phyloP scores from a whole-genome alignment of 2,888 invertebrate genomes.

The Epistrophe grossulariae region DNA sequence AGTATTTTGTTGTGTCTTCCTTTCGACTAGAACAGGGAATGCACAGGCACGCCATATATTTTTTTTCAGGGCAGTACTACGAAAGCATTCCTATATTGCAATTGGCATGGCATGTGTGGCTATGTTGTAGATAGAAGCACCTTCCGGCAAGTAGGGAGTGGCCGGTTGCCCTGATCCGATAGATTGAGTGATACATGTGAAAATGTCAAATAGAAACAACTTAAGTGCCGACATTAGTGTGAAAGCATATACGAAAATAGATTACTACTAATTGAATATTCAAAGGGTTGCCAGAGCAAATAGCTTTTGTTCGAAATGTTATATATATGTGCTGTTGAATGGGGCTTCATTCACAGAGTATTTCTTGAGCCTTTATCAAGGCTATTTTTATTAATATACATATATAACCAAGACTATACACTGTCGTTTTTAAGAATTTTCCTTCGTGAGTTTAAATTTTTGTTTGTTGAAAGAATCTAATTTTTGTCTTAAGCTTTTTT shows the following conservation, averaged over 20 bases:
- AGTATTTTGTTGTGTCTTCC: constrained; percentile 14
- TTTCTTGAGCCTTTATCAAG: neutral
- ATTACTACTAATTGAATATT: constrained; percentile 40
- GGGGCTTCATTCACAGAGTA: neutral
- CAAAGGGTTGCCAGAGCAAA: constrained; percentile 42
- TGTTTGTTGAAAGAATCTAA: no score
- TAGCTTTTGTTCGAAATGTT: neutral
- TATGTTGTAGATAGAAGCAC: constrained; percentile 15
- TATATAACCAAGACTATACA: no score
- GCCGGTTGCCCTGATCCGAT: constrained; percentile 35
- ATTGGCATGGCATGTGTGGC: neutral
- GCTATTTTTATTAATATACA: no score
- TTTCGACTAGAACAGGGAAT: constrained; percentile 25
- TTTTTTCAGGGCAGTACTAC: constrained; percentile 5
- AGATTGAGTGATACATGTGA: constrained; percentile 63
- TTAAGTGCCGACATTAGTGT: constrained; percentile 64
- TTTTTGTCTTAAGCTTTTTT: no score
- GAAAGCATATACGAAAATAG: constrained; percentile 51
- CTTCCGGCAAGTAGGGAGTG: constrained; percentile 59
- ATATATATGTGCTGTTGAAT: neutral
- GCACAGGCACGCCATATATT: neutral
- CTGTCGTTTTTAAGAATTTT: no score
- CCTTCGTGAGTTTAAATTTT: no score
- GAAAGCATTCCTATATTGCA: constrained; percentile 19
- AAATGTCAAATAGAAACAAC: constrained; percentile 68